Percentiles rank a stretch among this genome's conserved stretches.
Conservation (phyloP, 2,888 invertebrate species). For the Heliconius aoede region DNA sequence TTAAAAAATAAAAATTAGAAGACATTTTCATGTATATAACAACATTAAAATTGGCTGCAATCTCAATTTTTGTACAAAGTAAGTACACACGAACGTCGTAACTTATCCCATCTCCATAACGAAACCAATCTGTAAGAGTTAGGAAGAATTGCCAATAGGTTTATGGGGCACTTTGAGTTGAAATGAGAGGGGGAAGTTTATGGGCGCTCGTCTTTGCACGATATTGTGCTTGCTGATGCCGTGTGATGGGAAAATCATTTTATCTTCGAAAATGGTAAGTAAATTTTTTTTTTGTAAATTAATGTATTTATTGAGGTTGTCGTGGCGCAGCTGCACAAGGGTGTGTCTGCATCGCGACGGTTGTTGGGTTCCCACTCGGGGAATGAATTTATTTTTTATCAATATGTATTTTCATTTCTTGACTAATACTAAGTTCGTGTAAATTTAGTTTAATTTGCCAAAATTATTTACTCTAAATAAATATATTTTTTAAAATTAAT, state of each 20-base stretch:
- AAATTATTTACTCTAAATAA: too few relatives aligned
- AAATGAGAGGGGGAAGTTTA: conserved; percentile 60
- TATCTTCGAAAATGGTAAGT: background rate
- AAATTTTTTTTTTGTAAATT: background rate
- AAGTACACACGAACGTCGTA: conserved; percentile 19
- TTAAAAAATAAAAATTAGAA: background rate
- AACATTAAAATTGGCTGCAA: background rate
- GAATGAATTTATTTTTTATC: too few relatives aligned
- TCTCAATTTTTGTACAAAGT: conserved; percentile 21
- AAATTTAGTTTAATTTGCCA: too few relatives aligned
- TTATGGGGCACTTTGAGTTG: conserved; percentile 69
- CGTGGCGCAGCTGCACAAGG: too few relatives aligned
- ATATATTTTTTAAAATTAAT: too few relatives aligned
- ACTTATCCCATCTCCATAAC: conserved; percentile 17
- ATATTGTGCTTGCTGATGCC: conserved; percentile 37
- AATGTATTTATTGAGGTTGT: too few relatives aligned
- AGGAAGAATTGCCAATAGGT: conserved; percentile 67
- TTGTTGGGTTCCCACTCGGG: too few relatives aligned
- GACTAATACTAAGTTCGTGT: too few relatives aligned
- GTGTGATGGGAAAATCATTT: conserved; percentile 4
- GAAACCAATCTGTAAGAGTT: conserved; percentile 62
- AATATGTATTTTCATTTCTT: too few relatives aligned
- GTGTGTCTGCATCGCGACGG: too few relatives aligned
- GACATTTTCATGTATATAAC: background rate
- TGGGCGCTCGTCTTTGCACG: conserved; percentile 48